Percentiles rank a stretch among this genome's conserved stretches.
These are phyloP conservation scores for Drosophila crucigera DNA, from an alignment of 2,888 invertebrate species.

Conservation along the genomic window DNA sequence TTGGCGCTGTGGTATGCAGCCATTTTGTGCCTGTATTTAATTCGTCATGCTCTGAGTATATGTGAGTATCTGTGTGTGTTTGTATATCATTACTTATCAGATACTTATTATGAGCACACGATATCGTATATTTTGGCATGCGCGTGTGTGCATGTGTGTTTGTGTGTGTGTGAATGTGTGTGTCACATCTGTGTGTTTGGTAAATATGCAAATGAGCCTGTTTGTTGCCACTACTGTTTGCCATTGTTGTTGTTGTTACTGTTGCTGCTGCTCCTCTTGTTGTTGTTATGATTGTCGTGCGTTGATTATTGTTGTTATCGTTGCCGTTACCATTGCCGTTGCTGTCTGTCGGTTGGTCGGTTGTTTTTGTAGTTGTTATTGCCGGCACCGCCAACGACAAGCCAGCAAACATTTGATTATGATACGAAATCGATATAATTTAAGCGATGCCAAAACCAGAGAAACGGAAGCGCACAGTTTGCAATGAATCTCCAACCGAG, in stretches of 20 bases:
- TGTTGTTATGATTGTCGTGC: conserved; percentile 61
- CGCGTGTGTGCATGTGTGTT: conserved; percentile 21
- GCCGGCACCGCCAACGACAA: conserved; percentile 71
- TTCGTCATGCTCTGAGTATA: conserved; percentile 41
- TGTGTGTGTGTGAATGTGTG: conserved; percentile 35
- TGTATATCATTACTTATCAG: conserved; percentile 83
- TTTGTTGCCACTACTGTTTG: conserved; percentile 81
- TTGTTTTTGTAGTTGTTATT: conserved; percentile 76
- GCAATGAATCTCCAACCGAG: conserved; percentile 11
- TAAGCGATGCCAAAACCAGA: conserved; percentile 74
- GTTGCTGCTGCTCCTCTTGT: conserved; percentile 54
- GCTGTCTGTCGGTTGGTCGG: conserved; percentile 26
- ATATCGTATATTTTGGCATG: conserved; percentile 79
- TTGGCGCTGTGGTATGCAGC: conserved; percentile 71
- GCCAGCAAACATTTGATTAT: conserved; percentile 82
- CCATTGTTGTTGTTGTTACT: conserved; percentile 69
- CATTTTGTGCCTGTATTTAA: conserved; percentile 76
- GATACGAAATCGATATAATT: conserved; percentile 83
- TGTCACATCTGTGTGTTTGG: conserved; percentile 71
- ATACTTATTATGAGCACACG: conserved; percentile 83
- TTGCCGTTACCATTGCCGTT: conserved; percentile 39
- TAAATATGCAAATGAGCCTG: conserved; percentile 82
- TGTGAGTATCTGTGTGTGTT: conserved; percentile 54
- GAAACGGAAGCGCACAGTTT: conserved; percentile 61
- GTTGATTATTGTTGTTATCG: conserved; percentile 79